Evolutionary conservation across 2,113 vertebrate species (phyloP), one percentile per base, ranked within the genome.

Genomic region (Ploceus nigricollis): DNA sequence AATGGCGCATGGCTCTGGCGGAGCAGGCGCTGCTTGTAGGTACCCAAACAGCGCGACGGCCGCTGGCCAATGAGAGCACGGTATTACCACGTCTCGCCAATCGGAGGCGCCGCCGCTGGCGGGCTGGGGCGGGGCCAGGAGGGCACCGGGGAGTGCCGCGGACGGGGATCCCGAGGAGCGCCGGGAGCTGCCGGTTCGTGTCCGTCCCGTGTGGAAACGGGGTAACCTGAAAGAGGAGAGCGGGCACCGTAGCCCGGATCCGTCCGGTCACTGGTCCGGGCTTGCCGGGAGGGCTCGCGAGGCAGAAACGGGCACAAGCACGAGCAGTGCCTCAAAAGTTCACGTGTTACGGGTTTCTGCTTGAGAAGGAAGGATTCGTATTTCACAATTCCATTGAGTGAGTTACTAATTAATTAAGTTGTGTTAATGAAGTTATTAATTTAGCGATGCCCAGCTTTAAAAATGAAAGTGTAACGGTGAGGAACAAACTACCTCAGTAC

Each of bases 1-100:
- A 47, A 69, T 19, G 16, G 28, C 11, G 2, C 21, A 19, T 8
- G 30, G 4, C 30, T 3, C 11, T 0, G 24, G 8, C 11, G 10
- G 15, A 3, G 6, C 3, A 6, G n/a, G 30, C 48, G 14, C 71
- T 5, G 4, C 2, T 13, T 9, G 6, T 0, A 0, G 18, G 15
- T 7, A 60, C 8, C 17, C 7, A 5, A 56, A 39, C 4, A 5
- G 35, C 10, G 45, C 64, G 23, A 33, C 63, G 4, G 35, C 1
- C 4, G 0, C 0, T 12, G 33, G 2, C 79, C 89, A 93, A 81
- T 88, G 58, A 37, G 15, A 13, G 37, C 1, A 11, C 20, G 0
- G 5, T 0, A 3, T 48, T 60, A 0, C 9, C 17, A 3, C 3
- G 0, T 1, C 11, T 39, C 19, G 11, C 96, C 93, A 54, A 56